Base-by-base conservation (phyloP, 37 sponge, comb jelly and placozoan genomes). In the Chondrosia reniformis region DNA sequence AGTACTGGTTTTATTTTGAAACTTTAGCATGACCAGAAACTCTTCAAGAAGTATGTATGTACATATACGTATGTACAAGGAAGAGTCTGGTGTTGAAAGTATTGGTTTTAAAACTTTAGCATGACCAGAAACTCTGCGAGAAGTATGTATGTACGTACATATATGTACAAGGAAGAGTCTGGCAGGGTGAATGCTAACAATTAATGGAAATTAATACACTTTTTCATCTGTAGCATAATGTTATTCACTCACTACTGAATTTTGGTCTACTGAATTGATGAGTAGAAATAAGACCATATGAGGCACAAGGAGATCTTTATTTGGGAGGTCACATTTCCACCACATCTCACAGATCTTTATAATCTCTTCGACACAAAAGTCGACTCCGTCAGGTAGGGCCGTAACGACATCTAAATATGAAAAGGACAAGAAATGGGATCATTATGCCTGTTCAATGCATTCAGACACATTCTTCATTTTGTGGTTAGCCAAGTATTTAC, bases 291-390 rank as follows among this genome's bases (percentile, higher is more conserved):
- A 85, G 3, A 93, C 76, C 1, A 64, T 75, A 71, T 88, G 64
- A 25, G 89, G 83, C 3, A 93, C 81, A 3, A 93, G 57, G 13
- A 32, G 63, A 45, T 88, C 89, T 31, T 56, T 69, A 28, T 43
- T 80, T 4, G 40, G 72, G 58, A 77, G 8, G 63, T 85, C 89
- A 32, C 33, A n/a, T 7, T 31, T 24, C 81, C 84, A 87, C 88
- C 92, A 92, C 15, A 56, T 25, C 85, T 92, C 92, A 77, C 80
- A 84, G 65, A 87, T 32, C 34, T 19, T 15, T 44, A 76, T 74
- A 10, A 81, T 78, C 17, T 59, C 43, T 37, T 83, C 80, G 78
- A 84, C 84, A 12, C 86, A 56, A 31, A 77, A 56, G 64, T 63
- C 55, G 36, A 32, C 72, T 32, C 24, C 57, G 3, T 81, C 79